phyloP scores from a whole-genome alignment of 2,797 vertebrate genomes.

The Columba guinea region DNA sequence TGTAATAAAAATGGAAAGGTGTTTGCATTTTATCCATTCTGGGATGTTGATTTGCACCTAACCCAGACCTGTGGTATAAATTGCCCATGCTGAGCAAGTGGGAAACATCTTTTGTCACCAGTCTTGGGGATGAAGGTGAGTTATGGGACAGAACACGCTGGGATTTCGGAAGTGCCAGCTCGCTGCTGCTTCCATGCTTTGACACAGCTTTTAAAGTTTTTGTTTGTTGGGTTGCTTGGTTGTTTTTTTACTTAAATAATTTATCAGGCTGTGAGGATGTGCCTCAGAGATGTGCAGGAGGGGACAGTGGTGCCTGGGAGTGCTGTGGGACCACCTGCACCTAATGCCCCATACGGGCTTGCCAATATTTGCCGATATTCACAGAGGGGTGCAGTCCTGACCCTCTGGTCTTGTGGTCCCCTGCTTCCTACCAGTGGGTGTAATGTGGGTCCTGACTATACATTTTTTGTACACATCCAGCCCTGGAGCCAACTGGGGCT shows the following conservation, averaged over 20 bases:
- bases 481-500: background rate
- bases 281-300: background rate
- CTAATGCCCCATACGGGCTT: rapidly evolving
- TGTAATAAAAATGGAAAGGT: background rate
- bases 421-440: background rate
- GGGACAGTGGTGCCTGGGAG: background rate
- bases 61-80: background rate
- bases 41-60: background rate
- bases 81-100: background rate
- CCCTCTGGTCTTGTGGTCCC: rapidly evolving
- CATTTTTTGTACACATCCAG: background rate
- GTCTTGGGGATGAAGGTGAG: background rate
- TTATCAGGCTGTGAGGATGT: background rate
- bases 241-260: background rate
- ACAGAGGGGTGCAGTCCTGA: background rate
- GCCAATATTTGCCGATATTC: rapidly evolving
- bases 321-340: background rate
- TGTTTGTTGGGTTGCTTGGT: too few relatives aligned
- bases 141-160: background rate
- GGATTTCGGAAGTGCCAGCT: background rate
- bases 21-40: background rate
- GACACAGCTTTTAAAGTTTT: background rate
- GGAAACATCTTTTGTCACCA: background rate
- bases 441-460: rapidly evolving
- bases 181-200: background rate